Evolutionary conservation across 1,140 invertebrate species (phyloP), one percentile per base, ranked within the genome.

Genomic region (Radopholus similis): DNA sequence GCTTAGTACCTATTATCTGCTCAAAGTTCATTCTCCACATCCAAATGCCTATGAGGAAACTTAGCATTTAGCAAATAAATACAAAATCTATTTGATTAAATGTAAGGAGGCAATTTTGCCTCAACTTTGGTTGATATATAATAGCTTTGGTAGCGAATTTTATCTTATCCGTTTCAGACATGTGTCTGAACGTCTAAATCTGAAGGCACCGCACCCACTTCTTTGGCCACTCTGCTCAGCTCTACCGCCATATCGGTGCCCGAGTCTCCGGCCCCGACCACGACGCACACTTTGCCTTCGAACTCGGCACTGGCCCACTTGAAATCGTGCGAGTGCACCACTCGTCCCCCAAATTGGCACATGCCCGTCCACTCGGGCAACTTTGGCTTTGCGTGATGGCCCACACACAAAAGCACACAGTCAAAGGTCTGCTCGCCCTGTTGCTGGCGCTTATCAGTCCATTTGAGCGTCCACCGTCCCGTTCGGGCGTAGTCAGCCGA

Each of bases 261-360:
- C 2, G 86, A 87, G 73, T 86, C 87, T 5, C 86, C 86, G 34
- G 87, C 80, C 21, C 86, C 86, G 23, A 87, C 77, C 32, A 86
- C 82, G 4, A 86, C 72, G 23, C 83, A 82, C 6, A 70, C 76
- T 63, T 84, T 82, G 37, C 83, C 81, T 15, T 83, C 81, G 65
- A 78, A 84, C 9, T 77, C 84, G 6, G 76, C 76, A n/a, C 56
- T 58, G 5, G 62, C 68, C 44, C 72, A 68, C 15, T 47, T 28
- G 37, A 73, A 73, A 15, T 75, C 32, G 2, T 85, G 82, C 0
- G 85, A 80, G 70, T 87, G 86, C 3, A 86, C 68, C 4, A 82
- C 74, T 38, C 77, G 71, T 5, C 86, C 86, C 63, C 83, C 64
- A 71, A 86, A 86, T n/a, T 74, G 70, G 0, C 83, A 74, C 70